Percentiles rank a stretch among this genome's conserved stretches.
These are phyloP conservation scores for Idaea aversata DNA, from an alignment of 2,888 invertebrate species.

Conservation along the genomic window DNA sequence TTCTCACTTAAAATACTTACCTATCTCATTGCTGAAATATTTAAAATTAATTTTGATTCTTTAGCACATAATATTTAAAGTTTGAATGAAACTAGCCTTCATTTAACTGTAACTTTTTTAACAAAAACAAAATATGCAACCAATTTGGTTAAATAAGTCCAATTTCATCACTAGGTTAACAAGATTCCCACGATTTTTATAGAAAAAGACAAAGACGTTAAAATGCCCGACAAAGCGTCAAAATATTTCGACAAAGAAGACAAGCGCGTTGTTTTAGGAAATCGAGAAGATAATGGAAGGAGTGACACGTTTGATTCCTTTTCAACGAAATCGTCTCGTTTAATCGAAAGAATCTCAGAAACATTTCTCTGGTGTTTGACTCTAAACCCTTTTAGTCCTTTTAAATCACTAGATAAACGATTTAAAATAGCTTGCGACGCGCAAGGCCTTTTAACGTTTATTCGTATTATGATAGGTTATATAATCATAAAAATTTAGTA, in stretches of 20 bases:
- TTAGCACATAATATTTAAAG: no score
- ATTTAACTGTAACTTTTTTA: no score
- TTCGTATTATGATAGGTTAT: no score
- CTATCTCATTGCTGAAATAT: no score
- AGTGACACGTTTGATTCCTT: constrained; percentile 66
- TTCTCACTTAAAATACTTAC: no score
- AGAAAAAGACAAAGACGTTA: constrained; percentile 48
- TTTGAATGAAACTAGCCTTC: no score
- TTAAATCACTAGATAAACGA: no score
- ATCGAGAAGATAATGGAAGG: constrained; percentile 72
- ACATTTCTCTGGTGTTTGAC: background rate
- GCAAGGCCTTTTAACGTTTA: no score
- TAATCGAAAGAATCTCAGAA: background rate
- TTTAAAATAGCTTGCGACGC: no score
- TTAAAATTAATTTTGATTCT: no score
- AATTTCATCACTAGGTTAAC: constrained; percentile 23
- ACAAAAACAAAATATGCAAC: background rate
- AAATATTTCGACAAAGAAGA: constrained; percentile 64
- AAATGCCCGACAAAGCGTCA: constrained; percentile 62
- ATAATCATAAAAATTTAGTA: no score
- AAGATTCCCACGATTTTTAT: constrained; percentile 53
- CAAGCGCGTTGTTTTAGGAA: constrained; percentile 67
- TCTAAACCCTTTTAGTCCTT: background rate
- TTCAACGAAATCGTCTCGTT: constrained; percentile 54
- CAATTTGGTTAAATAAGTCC: constrained; percentile 15